Evolutionary conservation across 2,888 invertebrate genomes (phyloP).

Genomic region (Gibbula magus): DNA sequence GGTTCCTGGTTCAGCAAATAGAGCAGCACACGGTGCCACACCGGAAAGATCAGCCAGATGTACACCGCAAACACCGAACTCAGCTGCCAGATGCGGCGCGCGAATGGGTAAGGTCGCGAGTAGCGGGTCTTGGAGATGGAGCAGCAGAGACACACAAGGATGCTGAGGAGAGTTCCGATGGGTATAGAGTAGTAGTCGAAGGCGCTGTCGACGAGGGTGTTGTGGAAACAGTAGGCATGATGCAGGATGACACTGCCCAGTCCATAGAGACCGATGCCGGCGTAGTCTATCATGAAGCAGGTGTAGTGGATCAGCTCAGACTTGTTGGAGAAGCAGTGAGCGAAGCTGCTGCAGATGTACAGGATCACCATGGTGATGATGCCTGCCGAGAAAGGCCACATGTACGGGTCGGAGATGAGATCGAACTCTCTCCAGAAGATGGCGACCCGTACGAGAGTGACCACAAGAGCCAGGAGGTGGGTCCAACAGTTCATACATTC

Average conservation of each 20-base stretch:
- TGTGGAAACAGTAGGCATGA: conserved; percentile 68
- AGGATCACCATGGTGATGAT: conserved; percentile 66
- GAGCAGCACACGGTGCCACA: conserved; percentile 60
- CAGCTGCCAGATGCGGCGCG: conserved; percentile 72
- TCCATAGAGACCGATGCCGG: conserved; percentile 74
- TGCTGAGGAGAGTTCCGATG: conserved; percentile 65
- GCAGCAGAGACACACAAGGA: conserved; percentile 66
- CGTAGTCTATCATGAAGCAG: conserved; percentile 74
- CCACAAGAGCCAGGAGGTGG: conserved; percentile 65
- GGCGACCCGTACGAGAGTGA: conserved; percentile 52
- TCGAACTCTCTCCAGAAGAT: conserved; percentile 62
- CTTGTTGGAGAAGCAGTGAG: conserved; percentile 71
- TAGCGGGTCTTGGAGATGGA: conserved; percentile 69
- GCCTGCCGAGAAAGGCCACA: conserved; percentile 71
- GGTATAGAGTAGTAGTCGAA: conserved; percentile 59
- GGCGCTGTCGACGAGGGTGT: conserved; percentile 54
- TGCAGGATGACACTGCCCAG: conserved; percentile 73
- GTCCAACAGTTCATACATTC: conserved; percentile 74
- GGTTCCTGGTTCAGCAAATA: conserved; percentile 46
- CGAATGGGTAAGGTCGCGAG: conserved; percentile 71
- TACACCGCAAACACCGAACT: conserved; percentile 69
- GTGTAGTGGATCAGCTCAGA: conserved; percentile 73
- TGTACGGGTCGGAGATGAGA: conserved; percentile 67
- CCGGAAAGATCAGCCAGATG: conserved; percentile 67
- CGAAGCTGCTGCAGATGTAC: conserved; percentile 67